A percentile compares a stretch with the other conserved stretches of the same genome.
These are phyloP conservation scores for Pemphredon lugubris DNA, from an alignment of 2,888 invertebrate species.

Conservation along the genomic window DNA sequence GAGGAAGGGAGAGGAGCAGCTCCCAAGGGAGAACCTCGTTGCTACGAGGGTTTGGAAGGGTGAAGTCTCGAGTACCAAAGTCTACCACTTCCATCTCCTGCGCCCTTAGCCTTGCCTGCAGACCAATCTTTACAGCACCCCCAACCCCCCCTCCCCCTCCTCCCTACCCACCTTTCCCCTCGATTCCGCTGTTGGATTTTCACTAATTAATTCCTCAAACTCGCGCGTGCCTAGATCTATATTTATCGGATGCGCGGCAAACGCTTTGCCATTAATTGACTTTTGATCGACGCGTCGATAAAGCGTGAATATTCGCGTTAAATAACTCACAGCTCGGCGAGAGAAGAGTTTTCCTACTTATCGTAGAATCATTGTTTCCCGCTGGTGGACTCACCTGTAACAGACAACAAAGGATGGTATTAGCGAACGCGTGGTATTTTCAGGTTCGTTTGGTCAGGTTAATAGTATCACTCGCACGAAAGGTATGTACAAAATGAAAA, in stretches of 20 bases:
- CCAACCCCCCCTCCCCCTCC: conserved; percentile 49
- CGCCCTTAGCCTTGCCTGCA: conserved; percentile 47
- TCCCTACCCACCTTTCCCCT: conserved; percentile 51
- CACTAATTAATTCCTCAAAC: conserved; percentile 73
- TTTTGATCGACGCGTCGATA: conserved; percentile 32
- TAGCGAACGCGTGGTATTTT: too few species aligned
- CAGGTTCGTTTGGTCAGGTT: too few species aligned
- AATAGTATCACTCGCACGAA: too few species aligned
- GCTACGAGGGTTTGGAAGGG: conserved; percentile 65
- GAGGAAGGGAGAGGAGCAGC: conserved; percentile 24
- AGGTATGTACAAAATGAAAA: too few species aligned
- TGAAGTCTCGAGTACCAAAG: conserved; percentile 72
- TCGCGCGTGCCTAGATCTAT: conserved; percentile 54
- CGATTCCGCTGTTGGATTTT: conserved; percentile 68
- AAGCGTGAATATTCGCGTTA: conserved; percentile 14
- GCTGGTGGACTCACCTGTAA: conserved; percentile 63
- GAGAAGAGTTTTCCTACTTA: background rate
- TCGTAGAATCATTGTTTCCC: too few species aligned
- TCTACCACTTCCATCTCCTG: conserved; percentile 55
- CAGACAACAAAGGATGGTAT: conserved; percentile 28
- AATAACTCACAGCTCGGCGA: conserved; percentile 27
- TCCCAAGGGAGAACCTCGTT: conserved; percentile 64
- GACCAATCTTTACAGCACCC: conserved; percentile 66
- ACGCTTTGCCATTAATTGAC: conserved; percentile 12
- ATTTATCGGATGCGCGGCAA: conserved; percentile 43